These are phyloP conservation scores for Hedya salicella DNA, from an alignment of 2,888 invertebrate species.

Conservation along the genomic window DNA sequence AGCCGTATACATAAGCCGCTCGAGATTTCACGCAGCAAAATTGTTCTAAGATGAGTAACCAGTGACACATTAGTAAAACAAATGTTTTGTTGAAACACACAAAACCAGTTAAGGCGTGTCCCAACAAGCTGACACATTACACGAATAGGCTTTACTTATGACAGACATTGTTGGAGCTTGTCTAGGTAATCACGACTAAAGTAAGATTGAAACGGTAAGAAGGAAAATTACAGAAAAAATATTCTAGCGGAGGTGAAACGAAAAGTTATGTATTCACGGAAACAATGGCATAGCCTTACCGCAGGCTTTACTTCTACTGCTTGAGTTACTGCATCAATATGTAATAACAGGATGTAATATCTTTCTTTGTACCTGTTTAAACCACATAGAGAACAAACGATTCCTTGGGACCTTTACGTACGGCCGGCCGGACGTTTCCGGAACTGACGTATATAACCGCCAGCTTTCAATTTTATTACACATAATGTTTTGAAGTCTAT, in stretches of 20 bases:
- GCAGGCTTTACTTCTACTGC: neutral
- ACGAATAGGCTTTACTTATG: neutral
- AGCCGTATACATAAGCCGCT: conserved; percentile 12
- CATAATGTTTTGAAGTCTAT: neutral
- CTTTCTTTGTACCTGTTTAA: neutral
- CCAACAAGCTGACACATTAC: neutral
- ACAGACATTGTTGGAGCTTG: neutral
- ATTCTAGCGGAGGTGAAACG: too few relatives aligned
- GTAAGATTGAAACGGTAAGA: neutral
- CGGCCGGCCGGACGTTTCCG: neutral
- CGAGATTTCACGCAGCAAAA: neutral
- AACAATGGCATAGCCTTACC: neutral
- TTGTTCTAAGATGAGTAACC: conserved; percentile 4
- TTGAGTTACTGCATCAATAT: neutral
- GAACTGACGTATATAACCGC: neutral
- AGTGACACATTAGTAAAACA: conserved; percentile 20
- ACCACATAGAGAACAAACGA: neutral
- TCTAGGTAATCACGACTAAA: neutral
- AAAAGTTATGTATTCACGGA: neutral
- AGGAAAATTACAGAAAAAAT: neutral
- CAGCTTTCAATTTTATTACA: neutral
- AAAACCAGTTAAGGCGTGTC: neutral
- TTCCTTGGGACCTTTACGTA: neutral
- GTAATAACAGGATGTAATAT: neutral
- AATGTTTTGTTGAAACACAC: conserved; percentile 21